Evolutionary conservation across 53 echinoderm and acorn worm species (phyloP), one percentile per base, ranked within the genome.

Genomic region (Stichopus horrens): DNA sequence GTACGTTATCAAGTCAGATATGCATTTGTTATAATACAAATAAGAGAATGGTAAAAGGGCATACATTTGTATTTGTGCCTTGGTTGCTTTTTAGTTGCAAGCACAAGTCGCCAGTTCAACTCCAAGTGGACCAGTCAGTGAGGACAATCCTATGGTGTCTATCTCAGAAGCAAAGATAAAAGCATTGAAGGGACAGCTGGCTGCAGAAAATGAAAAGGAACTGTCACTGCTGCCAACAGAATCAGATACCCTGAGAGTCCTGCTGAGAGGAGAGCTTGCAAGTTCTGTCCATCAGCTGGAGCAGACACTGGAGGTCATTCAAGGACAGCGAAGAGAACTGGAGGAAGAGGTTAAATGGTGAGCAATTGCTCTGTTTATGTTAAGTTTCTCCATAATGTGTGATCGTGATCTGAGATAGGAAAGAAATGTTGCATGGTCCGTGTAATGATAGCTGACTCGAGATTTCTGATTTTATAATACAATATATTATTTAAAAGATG

Each of bases 341-440:
- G 94, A 95, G 56, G 95, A 94, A 68, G 98, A 98, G 23, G 71
- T 95, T 58, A 90, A 79, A 88, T 95, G 93, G 97, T 97, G 79
- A 86, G 73, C 51, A 37, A 37, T 37, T 37, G 37, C 37, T 37
- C 1, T 2, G 2, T 37, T 37, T 37, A 37, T 37, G 37, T 37
- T 37, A 2, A 37, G 37, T 37, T 37, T 37, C 37, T 37, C 37
- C 37, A 2, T 37, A 37, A 37, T 37, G 37, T 37, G 37, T 37
- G 6, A 71, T n/a, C 2, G 37, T 37, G 37, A 37, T 37, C 2
- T 1, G 37, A 37, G 37, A 37, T 37, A 37, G 37, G 37, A 37
- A 37, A 37, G 37, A 37, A 37, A 37, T 37, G 37, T 37, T 37
- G 37, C 37, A 37, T 37, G 37, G 37, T 1, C 37, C 2, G 37